Base-by-base conservation (phyloP, 2,113 vertebrate genomes). In the Pangasianodon gigas region DNA sequence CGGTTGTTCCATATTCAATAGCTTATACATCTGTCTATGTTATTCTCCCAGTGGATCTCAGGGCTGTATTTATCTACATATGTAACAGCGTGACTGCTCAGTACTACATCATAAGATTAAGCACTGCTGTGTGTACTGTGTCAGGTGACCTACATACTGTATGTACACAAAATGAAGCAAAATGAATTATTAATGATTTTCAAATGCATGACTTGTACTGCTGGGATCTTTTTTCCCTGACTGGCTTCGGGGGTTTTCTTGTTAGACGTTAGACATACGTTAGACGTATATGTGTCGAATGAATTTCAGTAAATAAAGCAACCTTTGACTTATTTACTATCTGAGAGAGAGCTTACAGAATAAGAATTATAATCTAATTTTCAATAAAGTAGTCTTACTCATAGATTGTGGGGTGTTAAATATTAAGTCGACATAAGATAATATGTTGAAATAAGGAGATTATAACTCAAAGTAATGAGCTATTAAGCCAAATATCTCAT, bases 111-210 rank as follows among this genome's bases (percentile, higher is more conserved):
- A 85, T 56, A 75, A 77, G 74, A 75, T 62, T 89, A 48, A 79
- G 85, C 82, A 48, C 71, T 8, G 9, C 62, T 44, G 74, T 81
- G 67, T 71, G 58, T 86, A 80, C 21, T 2, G 54, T 71, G 32
- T 37, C 51, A 89, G 46, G 14, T 80, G 90, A 89, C 88, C 90
- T 87, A 90, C 60, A 82, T 90, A 87, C 60, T 26, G n/a, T 60
- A 24, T 84, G 32, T 44, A 60, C 37, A 84, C 18, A 83, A 37
- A 18, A 83, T 52, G 37, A n/a, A 51, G 52, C 16, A 19, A 56
- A 83, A 37, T 62, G 60, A 51, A 60, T 83, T 58, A 19, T 58
- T 32, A 10, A 56, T 19, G 6, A 4, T 83, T 56, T 83, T 51
- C 4, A 81, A 54, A 81, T 18, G 48, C 14, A 52, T 54, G 48